Conservation (phyloP, 2,113 vertebrate species). For the Centropristis striata region DNA sequence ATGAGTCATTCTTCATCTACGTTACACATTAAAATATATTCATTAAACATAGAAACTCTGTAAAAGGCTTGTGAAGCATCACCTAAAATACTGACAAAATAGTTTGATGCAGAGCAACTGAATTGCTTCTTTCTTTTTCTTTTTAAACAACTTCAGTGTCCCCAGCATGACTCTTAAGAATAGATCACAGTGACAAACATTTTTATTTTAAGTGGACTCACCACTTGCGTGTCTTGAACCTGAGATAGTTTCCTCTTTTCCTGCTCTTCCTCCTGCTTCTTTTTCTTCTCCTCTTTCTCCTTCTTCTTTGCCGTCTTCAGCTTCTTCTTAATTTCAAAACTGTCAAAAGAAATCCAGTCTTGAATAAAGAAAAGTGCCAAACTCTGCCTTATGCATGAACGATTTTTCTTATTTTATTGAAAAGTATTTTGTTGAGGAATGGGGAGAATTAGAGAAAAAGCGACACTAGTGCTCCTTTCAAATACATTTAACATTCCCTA, state of each 20-base stretch:
- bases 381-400: neutral
- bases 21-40: too few relatives aligned
- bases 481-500: neutral
- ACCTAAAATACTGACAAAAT: neutral
- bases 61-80: neutral
- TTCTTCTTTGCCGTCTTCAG: slow-evolving; percentile 98
- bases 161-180: neutral
- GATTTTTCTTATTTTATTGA: neutral
- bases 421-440: neutral
- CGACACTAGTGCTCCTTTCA: neutral
- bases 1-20: too few relatives aligned
- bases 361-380: neutral
- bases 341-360: slow-evolving; percentile 62
- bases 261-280: slow-evolving; percentile 97
- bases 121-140: too few relatives aligned
- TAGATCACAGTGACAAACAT: neutral
- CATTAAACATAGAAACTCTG: too few relatives aligned
- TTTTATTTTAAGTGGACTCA: slow-evolving; percentile 59
- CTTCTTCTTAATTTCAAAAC: slow-evolving; percentile 99
- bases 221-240: slow-evolving; percentile 95
- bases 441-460: neutral
- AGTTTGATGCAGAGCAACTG: too few relatives aligned
- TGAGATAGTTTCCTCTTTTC: slow-evolving; percentile 97
- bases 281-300: slow-evolving; percentile 98
- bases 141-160: too few relatives aligned